Percentiles rank a stretch among this genome's conserved stretches.
phyloP scores from a whole-genome alignment of 2,888 invertebrate species.

The Oscheius sp. region DNA sequence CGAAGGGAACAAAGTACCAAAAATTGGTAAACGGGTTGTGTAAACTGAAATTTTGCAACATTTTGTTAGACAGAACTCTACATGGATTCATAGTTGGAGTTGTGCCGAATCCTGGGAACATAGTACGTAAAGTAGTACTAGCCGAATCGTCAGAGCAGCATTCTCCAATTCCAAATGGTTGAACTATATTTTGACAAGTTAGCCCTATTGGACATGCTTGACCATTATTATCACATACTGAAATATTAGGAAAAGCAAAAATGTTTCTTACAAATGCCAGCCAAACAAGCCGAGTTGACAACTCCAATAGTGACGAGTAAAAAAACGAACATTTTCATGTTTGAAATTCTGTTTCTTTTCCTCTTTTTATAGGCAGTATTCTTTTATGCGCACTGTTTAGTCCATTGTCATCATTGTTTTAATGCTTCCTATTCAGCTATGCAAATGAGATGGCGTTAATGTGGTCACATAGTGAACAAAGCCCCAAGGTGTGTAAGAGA shows the following conservation, averaged over 20 bases:
- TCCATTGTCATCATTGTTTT: constrained; percentile 16
- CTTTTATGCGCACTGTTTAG: constrained; percentile 1
- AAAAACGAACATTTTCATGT: background rate
- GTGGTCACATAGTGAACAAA: constrained; percentile 10
- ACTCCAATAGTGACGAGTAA: background rate
- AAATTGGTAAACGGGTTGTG: too few species aligned
- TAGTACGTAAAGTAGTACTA: background rate
- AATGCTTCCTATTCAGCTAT: constrained; percentile 14
- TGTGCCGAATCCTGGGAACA: background rate
- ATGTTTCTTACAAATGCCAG: too few species aligned
- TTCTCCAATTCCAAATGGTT: constrained; percentile 10
- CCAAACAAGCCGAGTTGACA: too few species aligned
- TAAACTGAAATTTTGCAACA: too few species aligned
- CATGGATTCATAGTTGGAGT: background rate
- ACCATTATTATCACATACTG: constrained; percentile 21
- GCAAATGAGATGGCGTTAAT: constrained; percentile 15
- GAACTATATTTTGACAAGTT: constrained; percentile 1
- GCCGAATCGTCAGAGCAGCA: background rate
- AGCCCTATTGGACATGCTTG: background rate
- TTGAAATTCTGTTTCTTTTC: background rate
- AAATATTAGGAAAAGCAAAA: background rate
- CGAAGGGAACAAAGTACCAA: too few species aligned
- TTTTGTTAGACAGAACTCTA: background rate
- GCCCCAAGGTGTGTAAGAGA: background rate
- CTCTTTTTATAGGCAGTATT: background rate